Conservation (phyloP, 2,113 vertebrate genomes). For the Rattus rattus region DNA sequence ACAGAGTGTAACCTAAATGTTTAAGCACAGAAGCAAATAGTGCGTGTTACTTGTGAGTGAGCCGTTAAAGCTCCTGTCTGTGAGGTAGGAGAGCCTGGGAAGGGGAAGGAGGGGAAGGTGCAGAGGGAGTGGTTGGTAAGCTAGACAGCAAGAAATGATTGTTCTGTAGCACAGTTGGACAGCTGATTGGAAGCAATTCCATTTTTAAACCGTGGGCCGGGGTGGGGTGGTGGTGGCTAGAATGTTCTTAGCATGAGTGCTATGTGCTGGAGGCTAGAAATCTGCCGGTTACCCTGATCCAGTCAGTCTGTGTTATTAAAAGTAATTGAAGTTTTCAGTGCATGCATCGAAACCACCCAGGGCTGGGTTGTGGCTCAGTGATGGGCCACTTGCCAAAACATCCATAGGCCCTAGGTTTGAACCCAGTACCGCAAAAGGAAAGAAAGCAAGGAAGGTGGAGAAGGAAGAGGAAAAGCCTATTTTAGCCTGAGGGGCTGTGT, state of each 20-base stretch:
- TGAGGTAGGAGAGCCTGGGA: not conserved
- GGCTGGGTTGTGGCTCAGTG: not conserved
- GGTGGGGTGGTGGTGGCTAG: not conserved
- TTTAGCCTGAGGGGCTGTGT: not conserved
- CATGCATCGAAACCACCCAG: not conserved
- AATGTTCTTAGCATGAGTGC: not conserved
- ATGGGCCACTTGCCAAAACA: not conserved
- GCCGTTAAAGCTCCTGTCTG: not conserved
- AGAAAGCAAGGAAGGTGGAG: not conserved
- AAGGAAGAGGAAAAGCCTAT: not conserved
- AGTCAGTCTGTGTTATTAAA: not conserved
- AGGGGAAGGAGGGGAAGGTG: too few relatives aligned
- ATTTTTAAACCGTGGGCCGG: not conserved
- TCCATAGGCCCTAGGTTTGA: not conserved
- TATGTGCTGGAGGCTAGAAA: not conserved
- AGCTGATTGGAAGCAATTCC: not conserved
- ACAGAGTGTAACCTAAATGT: not conserved
- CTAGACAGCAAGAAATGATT: not conserved
- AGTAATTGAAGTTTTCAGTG: too few relatives aligned
- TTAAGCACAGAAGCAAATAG: not conserved
- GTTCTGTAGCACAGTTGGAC: too few relatives aligned
- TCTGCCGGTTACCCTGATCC: not conserved
- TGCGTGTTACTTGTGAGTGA: not conserved
- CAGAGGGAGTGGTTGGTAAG: not conserved
- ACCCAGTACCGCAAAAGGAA: not conserved